Percentiles rank a stretch among this genome's conserved stretches.
These are phyloP conservation scores for Hypena proboscidalis DNA, from an alignment of 2,888 invertebrate species.

Conservation along the genomic window DNA sequence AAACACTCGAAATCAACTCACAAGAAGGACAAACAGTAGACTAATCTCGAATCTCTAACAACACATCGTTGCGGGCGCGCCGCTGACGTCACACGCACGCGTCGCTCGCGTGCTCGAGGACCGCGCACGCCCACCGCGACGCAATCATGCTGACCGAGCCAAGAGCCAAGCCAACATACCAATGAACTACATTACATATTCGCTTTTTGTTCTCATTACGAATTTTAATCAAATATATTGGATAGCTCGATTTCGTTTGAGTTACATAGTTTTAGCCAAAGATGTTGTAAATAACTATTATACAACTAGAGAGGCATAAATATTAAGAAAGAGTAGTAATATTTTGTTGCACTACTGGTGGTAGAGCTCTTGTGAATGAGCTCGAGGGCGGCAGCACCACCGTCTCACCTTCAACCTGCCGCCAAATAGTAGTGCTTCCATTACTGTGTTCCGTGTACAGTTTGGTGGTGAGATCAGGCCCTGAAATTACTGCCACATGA, in stretches of 20 bases:
- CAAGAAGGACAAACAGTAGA: conserved; percentile 1
- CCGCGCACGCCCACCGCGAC: conserved; percentile 39
- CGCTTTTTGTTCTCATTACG: conserved; percentile 2
- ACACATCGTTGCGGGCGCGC: conserved; percentile 37
- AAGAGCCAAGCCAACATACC: conserved; percentile 5
- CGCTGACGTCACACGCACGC: conserved; percentile 49
- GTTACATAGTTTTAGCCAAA: no score
- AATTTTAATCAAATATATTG: not conserved
- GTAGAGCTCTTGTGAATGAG: no score
- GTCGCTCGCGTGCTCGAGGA: conserved; percentile 35
- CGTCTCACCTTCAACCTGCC: no score
- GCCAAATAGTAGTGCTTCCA: no score
- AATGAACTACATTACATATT: not conserved
- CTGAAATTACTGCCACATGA: no score
- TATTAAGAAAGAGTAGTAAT: no score
- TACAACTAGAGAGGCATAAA: no score
- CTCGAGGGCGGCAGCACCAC: no score
- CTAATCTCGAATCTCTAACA: conserved; percentile 11
- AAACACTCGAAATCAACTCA: not conserved
- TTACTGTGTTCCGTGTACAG: no score
- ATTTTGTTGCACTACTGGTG: no score
- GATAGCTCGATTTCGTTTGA: not conserved
- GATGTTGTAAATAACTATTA: no score
- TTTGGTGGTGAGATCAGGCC: no score
- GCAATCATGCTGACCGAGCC: conserved; percentile 29